Percentiles rank a stretch among this genome's conserved stretches.
Conservation (phyloP, 2,888 invertebrate genomes). For the Ophion ventricosus region DNA sequence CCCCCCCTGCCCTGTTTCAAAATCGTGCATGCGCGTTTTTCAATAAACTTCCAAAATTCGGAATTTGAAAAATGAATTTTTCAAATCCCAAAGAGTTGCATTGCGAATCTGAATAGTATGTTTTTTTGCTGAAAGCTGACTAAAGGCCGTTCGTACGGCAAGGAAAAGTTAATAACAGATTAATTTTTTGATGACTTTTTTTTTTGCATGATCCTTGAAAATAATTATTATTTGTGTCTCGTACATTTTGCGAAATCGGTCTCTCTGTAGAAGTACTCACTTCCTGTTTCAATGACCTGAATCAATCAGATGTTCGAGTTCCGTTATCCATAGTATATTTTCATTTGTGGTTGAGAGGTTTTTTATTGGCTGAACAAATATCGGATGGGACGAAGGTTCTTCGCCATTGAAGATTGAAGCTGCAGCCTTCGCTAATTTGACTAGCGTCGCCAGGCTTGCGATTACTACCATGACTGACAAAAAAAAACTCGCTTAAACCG, state of each 20-base stretch:
- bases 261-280: background rate
- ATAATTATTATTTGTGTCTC: background rate
- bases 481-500: background rate
- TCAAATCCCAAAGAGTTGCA: too few species aligned
- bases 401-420: background rate
- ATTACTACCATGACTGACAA: constrained; percentile 2
- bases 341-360: background rate
- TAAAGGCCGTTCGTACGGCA: too few species aligned
- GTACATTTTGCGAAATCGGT: background rate
- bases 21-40: background rate
- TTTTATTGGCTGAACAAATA: background rate
- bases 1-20: background rate
- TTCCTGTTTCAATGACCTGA: background rate
- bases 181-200: background rate
- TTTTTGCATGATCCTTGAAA: background rate
- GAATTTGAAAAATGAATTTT: too few species aligned
- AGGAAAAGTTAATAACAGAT: background rate
- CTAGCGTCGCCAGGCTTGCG: background rate
- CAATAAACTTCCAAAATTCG: too few species aligned
- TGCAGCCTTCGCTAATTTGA: background rate
- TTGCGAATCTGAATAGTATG: too few species aligned
- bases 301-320: too few species aligned
- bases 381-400: background rate
- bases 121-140: too few species aligned
- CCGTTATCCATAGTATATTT: background rate